phyloP scores from a whole-genome alignment of 2,888 invertebrate genomes.

The Cheilosia scutellata region DNA sequence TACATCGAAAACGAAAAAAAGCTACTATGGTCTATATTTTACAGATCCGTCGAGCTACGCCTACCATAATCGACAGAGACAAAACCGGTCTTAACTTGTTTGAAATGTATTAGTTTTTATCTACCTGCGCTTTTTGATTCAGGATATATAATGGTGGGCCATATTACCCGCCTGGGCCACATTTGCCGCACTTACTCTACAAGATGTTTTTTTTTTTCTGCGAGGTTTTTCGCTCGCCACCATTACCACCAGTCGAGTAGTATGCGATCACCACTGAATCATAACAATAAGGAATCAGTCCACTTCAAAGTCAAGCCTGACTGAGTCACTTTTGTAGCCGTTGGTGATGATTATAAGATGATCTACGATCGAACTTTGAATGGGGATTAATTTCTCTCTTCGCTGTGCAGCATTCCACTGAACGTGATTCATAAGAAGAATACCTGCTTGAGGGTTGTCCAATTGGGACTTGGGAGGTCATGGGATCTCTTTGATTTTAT shows the following conservation, averaged over 20 bases:
- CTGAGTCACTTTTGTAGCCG: slow-evolving; percentile 52
- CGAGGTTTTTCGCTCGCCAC: slow-evolving; percentile 20
- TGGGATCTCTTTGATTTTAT: slow-evolving; percentile 25
- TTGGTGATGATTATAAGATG: slow-evolving; percentile 36
- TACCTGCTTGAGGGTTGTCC: slow-evolving; percentile 31
- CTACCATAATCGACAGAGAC: no score
- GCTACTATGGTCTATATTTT: no score
- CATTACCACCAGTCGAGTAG: neutral
- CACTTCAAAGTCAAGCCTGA: slow-evolving; percentile 52
- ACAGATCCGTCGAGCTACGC: no score
- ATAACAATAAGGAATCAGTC: slow-evolving; percentile 40
- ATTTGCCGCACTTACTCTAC: no score
- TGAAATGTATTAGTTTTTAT: no score
- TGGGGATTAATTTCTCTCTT: neutral
- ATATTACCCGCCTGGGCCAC: no score
- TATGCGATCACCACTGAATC: slow-evolving; percentile 48
- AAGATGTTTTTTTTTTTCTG: slow-evolving; percentile 29
- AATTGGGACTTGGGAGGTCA: slow-evolving; percentile 50
- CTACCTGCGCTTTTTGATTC: no score
- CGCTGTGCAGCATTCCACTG: slow-evolving; percentile 14
- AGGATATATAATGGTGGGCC: no score
- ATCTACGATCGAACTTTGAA: slow-evolving; percentile 51
- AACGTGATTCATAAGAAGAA: slow-evolving; percentile 52
- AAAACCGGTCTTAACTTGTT: no score
- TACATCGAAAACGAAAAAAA: no score